Conservation (phyloP, 2,888 invertebrate species). For the Tetropium fuscum region DNA sequence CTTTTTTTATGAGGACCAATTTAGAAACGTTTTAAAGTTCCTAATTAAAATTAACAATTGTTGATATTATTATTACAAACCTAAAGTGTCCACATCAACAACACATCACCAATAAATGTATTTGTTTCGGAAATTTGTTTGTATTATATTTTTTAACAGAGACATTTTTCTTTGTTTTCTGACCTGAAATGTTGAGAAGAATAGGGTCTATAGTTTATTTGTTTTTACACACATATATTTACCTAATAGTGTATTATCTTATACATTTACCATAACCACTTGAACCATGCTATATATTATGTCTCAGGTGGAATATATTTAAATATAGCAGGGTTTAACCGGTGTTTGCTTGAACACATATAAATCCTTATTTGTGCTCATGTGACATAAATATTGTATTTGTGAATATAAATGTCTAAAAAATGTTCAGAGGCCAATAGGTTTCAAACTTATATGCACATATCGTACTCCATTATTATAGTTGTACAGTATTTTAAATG, state of each 20-base stretch:
- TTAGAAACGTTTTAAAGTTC: conserved; percentile 62
- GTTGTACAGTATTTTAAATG: conserved; percentile 47
- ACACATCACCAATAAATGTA: conserved; percentile 20
- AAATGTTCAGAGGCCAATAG: conserved; percentile 42
- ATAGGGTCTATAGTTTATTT: conserved; percentile 57
- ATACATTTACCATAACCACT: conserved; percentile 27
- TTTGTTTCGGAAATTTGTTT: conserved; percentile 36
- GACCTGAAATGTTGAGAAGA: conserved; percentile 53
- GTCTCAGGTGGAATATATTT: conserved; percentile 49
- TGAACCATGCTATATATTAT: conserved; percentile 27
- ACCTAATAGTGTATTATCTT: conserved; percentile 34
- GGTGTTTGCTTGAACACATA: conserved; percentile 15
- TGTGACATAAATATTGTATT: conserved; percentile 29
- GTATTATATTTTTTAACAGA: conserved; percentile 36
- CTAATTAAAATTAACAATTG: conserved; percentile 57
- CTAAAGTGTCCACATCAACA: conserved; percentile 28
- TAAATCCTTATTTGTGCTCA: conserved; percentile 7
- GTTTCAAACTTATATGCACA: conserved; percentile 53
- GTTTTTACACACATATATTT: conserved; percentile 53
- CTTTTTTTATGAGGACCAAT: conserved; percentile 63
- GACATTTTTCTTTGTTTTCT: conserved; percentile 45
- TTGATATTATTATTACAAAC: conserved; percentile 48
- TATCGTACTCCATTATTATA: conserved; percentile 53
- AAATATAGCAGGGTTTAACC: conserved; percentile 44
- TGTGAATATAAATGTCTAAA: conserved; percentile 38